Evolutionary conservation across 2,113 vertebrate species (phyloP), one percentile per base, ranked within the genome.

Genomic region (Aptenodytes patagonicus): DNA sequence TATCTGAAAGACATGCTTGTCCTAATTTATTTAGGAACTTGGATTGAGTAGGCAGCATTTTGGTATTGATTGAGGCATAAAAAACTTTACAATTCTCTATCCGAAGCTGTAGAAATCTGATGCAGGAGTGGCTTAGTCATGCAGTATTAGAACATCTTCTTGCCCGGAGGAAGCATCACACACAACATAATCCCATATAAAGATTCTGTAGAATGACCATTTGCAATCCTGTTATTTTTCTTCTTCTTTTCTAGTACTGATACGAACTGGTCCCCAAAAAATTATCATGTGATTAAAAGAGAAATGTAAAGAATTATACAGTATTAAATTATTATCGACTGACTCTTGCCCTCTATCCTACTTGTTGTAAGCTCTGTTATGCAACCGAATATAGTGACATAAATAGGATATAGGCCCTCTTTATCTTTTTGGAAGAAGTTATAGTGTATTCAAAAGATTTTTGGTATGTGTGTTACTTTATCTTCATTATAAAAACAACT

Each of bases 391-490:
- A 26, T 72, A 97, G 81, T 91, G 93, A 96, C 92, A 97, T 88
- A 86, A 98, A 98, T 95, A 94, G 96, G 92, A 98, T 96, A 95
- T 90, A 92, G 83, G 71, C 76, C 65, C 65, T 96, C 61, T 90
- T 96, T 98, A 98, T 98, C 97, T 97, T 96, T 95, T 97, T 97
- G 94, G 75, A 98, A 97, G 97, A 97, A 98, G 94, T 96, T 98
- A 94, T 73, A 96, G 71, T 77, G 82, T 96, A 97, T 92, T 98
- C 82, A 97, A 97, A 89, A 96, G 92, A 95, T 97, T 98, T 97
- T 98, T 97, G 93, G 97, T 97, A 98, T 98, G 95, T 94, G 58
- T 87, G 51, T 86, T 97, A 96, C 98, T 98, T 98, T 98, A 98
- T 98, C 98, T 98, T 98, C 96, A 97, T 98, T 98, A 97, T 90